Evolutionary conservation across 1,140 invertebrate genomes (phyloP).

Genomic region (Archivesica marissinica): DNA sequence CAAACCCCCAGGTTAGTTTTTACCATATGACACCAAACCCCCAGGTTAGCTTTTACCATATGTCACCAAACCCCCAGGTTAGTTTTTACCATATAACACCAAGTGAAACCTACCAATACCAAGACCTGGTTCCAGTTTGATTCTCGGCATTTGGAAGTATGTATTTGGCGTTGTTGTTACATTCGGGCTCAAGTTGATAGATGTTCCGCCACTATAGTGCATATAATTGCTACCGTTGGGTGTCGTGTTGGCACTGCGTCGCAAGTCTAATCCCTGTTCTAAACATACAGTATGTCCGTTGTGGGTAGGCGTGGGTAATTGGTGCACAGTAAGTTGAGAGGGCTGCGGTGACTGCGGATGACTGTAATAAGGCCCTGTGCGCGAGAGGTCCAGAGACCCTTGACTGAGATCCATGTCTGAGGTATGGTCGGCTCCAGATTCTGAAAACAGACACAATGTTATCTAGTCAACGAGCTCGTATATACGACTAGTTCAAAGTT

Average conservation of each 20-base stretch:
- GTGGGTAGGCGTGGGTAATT: background rate
- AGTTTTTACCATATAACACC: background rate
- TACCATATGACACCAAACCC: no score
- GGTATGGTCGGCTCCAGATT: slow-evolving; percentile 30
- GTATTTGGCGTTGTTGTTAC: background rate
- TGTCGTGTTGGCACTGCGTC: background rate
- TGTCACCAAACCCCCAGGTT: background rate
- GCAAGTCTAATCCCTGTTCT: slow-evolving; percentile 21
- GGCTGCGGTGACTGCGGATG: background rate
- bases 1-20: no score
- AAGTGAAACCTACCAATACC: slow-evolving; percentile 42
- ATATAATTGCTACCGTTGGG: background rate
- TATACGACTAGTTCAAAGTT: no score
- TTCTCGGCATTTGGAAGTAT: slow-evolving; percentile 28
- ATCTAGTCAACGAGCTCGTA: no score
- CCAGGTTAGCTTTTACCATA: no score
- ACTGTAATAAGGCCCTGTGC: slow-evolving; percentile 15
- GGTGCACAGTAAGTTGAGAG: background rate
- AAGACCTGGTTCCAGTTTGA: slow-evolving; percentile 46
- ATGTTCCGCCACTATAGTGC: slow-evolving; percentile 49
- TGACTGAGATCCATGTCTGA: slow-evolving; percentile 56
- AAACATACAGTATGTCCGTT: background rate
- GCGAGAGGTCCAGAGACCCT: slow-evolving; percentile 29
- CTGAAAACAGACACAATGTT: slow-evolving; percentile 37
- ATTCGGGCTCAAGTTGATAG: background rate